phyloP scores from a whole-genome alignment of 1,140 invertebrate species.

The Zaprionus africanus region DNA sequence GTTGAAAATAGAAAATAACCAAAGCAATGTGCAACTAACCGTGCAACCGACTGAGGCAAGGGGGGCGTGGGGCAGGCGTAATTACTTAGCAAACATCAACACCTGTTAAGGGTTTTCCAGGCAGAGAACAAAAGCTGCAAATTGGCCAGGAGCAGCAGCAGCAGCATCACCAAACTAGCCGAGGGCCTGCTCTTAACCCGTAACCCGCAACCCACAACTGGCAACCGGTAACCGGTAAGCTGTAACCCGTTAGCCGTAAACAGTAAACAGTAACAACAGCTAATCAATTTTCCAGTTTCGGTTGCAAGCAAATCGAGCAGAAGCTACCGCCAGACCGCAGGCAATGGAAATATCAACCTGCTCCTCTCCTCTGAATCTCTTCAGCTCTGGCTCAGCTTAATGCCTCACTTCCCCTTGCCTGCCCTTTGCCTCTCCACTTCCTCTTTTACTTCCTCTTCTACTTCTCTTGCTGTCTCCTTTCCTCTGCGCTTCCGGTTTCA shows the following conservation, averaged over 20 bases:
- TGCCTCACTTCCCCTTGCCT: too few relatives aligned
- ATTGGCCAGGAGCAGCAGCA: conserved; percentile 65
- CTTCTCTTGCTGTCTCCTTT: background rate
- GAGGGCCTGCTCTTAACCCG: conserved; percentile 2
- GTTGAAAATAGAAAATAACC: conserved; percentile 77
- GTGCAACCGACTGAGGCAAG: conserved; percentile 29
- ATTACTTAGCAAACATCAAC: conserved; percentile 81
- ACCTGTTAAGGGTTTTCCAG: conserved; percentile 68
- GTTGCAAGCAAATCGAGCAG: conserved; percentile 28
- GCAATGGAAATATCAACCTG: conserved; percentile 60
- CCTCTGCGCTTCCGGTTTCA: conserved; percentile 32
- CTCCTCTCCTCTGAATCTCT: background rate
- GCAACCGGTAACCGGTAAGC: conserved; percentile 25
- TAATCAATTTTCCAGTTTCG: conserved; percentile 69
- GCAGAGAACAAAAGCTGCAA: conserved; percentile 70
- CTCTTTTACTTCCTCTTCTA: too few relatives aligned
- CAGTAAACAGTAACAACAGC: conserved; percentile 41
- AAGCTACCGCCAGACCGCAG: conserved; percentile 60
- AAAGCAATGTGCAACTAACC: conserved; percentile 74
- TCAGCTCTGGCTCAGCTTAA: background rate
- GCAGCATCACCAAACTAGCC: conserved; percentile 23
- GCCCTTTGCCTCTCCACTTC: too few relatives aligned
- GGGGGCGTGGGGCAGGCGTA: background rate
- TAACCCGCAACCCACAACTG: conserved; percentile 11
- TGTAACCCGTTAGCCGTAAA: conserved; percentile 22